These are phyloP conservation scores for Heliconius ismenius DNA, from an alignment of 2,888 invertebrate genomes.

Conservation along the genomic window DNA sequence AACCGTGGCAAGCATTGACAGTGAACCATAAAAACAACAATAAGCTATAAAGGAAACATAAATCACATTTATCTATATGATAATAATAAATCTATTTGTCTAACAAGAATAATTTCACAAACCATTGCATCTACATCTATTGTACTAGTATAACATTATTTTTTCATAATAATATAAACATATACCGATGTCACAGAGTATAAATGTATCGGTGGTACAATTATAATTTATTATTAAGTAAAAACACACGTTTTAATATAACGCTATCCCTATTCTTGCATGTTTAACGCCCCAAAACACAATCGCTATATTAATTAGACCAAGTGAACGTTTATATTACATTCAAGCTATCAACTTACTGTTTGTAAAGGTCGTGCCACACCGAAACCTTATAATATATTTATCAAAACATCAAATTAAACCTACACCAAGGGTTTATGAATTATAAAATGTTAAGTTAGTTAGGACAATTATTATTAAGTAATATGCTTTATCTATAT, in stretches of 20 bases:
- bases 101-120: constrained; percentile 23
- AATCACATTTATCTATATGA: constrained; percentile 8
- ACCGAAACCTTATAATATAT: constrained; percentile 32
- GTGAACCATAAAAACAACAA: constrained; percentile 12
- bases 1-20: constrained; percentile 32
- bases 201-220: constrained; percentile 15
- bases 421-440: constrained; percentile 3
- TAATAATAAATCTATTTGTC: constrained; percentile 13
- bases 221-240: constrained; percentile 2
- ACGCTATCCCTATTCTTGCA: constrained; percentile 29
- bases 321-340: constrained; percentile 39
- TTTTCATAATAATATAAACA: not conserved
- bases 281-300: constrained; percentile 24
- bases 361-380: constrained; percentile 23
- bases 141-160: constrained; percentile 8
- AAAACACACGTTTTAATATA: not conserved
- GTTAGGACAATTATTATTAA: too few species aligned
- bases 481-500: not conserved
- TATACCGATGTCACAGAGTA: constrained; percentile 16
- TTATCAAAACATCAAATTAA: constrained; percentile 20
- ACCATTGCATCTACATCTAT: not conserved
- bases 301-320: constrained; percentile 37
- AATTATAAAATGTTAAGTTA: not conserved
- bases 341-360: constrained; percentile 37
- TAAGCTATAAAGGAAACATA: constrained; percentile 18